phyloP scores from a whole-genome alignment of 2,888 invertebrate genomes.

The Uropetala carovei region DNA sequence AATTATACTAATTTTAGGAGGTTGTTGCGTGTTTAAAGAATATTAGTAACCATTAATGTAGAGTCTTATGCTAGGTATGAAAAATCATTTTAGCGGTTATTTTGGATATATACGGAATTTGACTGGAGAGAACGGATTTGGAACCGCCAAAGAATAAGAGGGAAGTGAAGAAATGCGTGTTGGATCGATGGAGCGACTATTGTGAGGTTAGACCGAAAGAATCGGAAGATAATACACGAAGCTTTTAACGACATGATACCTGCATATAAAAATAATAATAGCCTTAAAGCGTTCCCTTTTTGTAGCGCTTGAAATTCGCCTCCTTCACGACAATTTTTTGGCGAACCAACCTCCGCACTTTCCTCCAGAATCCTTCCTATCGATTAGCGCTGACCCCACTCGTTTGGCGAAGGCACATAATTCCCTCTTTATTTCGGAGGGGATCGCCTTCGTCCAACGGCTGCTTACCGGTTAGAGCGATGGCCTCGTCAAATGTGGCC shows the following conservation, averaged over 20 bases:
- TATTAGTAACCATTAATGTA: no score
- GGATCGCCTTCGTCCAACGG: not conserved
- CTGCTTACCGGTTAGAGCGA: constrained; percentile 56
- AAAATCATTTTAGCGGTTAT: not conserved
- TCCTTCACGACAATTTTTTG: not conserved
- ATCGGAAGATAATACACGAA: constrained; percentile 9
- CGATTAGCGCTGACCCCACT: not conserved
- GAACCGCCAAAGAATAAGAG: not conserved
- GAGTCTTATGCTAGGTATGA: no score
- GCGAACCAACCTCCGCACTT: not conserved
- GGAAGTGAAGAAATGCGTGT: not conserved
- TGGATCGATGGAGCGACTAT: not conserved
- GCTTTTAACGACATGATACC: not conserved
- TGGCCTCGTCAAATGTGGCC: constrained; percentile 50
- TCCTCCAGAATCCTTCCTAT: not conserved
- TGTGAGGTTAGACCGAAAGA: not conserved
- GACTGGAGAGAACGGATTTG: not conserved
- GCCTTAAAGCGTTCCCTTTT: not conserved
- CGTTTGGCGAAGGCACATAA: not conserved
- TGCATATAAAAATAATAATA: not conserved
- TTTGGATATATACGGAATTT: not conserved
- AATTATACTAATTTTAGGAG: no score
- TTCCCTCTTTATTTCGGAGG: not conserved
- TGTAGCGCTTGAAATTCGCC: not conserved
- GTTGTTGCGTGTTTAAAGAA: no score